Base-by-base conservation (phyloP, 2,797 vertebrate species). In the Coracias cyanogaster region DNA sequence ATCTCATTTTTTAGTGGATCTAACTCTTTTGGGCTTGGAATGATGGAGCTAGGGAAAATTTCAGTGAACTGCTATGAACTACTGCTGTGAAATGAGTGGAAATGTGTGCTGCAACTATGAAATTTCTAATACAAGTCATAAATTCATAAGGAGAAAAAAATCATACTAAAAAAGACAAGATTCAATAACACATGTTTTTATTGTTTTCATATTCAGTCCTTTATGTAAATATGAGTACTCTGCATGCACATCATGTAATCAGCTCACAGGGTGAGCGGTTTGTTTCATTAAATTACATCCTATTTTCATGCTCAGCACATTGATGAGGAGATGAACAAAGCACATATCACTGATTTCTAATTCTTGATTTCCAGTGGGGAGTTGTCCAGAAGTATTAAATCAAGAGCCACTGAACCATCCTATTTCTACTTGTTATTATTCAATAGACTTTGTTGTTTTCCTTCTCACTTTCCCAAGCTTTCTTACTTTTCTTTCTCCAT, bases 261-360 rank as follows among this genome's bases (percentile, higher is more conserved):
- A 45, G 10, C 58, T 93, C 73, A 49, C 16, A 83, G 66, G 46
- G 43, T 67, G 31, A 79, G 51, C 35, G 29, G 49, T 82, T 94
- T 71, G 39, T 88, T 86, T 82, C 83, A 84, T 94, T 79, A 91
- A 60, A 89, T 94, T 86, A 83, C 31, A 73, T 79, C 33, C 16
- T 48, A 12, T 82, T 90, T 94, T 90, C 85, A 90, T 84, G 80
- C 29, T 94, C 73, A 92, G 83, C 37, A 94, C 66, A 89, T 12
- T 73, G 77, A 95, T 84, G 70, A 93, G 82, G 15, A 82, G 45
- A 90, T 89, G 81, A 96, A 89, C 62, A 93, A 88, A 84, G 39
- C 14, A 77, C 35, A 60, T 60, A 82, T 48, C 73, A 70, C 77
- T 90, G 72, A 81, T 95, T 91, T 83, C 37, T 90, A 84, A 90